Percentiles rank a stretch among this genome's conserved stretches.
These are phyloP conservation scores for Leptinotarsa rubiginosa DNA, from an alignment of 2,888 invertebrate species.

Conservation along the genomic window DNA sequence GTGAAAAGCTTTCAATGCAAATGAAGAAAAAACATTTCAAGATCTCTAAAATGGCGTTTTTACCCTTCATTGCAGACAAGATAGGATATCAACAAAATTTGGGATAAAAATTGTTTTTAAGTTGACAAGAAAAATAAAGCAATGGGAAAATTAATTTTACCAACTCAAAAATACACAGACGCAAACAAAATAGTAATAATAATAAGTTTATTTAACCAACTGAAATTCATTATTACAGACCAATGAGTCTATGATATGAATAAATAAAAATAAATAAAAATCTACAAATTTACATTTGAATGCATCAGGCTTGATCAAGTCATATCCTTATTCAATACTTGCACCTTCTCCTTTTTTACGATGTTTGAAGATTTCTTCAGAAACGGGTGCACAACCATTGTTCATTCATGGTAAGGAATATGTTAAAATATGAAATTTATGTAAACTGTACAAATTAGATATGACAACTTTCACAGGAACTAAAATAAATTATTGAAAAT, in stretches of 20 bases:
- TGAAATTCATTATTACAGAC: constrained; percentile 8
- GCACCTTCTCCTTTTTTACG: background rate
- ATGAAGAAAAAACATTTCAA: too few relatives aligned
- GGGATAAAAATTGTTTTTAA: too few relatives aligned
- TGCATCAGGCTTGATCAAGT: constrained; percentile 17
- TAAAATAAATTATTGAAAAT: constrained; percentile 37
- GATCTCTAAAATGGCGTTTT: too few relatives aligned
- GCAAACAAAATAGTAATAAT: constrained; percentile 8
- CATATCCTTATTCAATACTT: constrained; percentile 11
- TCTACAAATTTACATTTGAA: constrained; percentile 18
- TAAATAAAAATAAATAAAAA: constrained; percentile 20
- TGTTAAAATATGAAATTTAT: constrained; percentile 30
- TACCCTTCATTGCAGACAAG: too few relatives aligned
- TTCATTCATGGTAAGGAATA: background rate
- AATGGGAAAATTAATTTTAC: too few relatives aligned
- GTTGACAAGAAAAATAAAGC: too few relatives aligned
- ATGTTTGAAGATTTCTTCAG: background rate
- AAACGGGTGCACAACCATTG: background rate
- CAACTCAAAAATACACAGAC: background rate
- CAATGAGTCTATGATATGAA: constrained; percentile 1
- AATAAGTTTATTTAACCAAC: constrained; percentile 11
- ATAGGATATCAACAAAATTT: too few relatives aligned
- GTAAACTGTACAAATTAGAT: constrained; percentile 34
- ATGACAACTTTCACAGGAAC: constrained; percentile 47
- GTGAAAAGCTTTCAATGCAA: too few relatives aligned